A percentile compares a stretch with the other conserved stretches of the same genome.
These are phyloP conservation scores for Gnathonemus longibarbis DNA, from an alignment of 2,113 vertebrate genomes.

Conservation along the genomic window DNA sequence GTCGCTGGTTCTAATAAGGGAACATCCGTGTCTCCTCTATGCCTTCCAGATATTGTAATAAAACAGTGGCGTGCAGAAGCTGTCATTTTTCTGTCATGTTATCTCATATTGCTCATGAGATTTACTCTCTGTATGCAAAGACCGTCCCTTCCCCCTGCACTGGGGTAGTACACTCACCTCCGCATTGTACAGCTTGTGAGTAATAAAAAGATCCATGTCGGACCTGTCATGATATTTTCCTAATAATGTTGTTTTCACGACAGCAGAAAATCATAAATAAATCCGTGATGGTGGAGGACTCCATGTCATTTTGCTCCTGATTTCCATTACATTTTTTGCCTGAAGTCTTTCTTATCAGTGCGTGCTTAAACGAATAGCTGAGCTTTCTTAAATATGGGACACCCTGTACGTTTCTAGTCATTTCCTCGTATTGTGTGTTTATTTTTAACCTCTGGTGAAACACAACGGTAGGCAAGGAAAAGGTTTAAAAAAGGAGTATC, in stretches of 20 bases:
- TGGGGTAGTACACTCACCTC: background rate
- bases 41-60: background rate
- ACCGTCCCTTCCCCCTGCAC: background rate
- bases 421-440: background rate
- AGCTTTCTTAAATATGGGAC: background rate
- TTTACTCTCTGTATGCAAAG: background rate
- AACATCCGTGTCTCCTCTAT: background rate
- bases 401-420: background rate
- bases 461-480: background rate
- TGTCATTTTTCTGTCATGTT: conserved; percentile 5
- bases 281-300: background rate
- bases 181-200: background rate
- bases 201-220: background rate
- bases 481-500: background rate
- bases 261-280: background rate
- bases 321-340: background rate
- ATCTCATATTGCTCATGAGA: background rate
- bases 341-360: background rate
- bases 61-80: background rate
- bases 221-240: background rate
- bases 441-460: background rate
- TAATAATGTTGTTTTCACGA: background rate
- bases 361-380: background rate
- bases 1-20: background rate
- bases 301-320: background rate